Evolutionary conservation across 2,113 vertebrate species (phyloP).

Genomic region (Pseudorhombus dupliciocellatus): DNA sequence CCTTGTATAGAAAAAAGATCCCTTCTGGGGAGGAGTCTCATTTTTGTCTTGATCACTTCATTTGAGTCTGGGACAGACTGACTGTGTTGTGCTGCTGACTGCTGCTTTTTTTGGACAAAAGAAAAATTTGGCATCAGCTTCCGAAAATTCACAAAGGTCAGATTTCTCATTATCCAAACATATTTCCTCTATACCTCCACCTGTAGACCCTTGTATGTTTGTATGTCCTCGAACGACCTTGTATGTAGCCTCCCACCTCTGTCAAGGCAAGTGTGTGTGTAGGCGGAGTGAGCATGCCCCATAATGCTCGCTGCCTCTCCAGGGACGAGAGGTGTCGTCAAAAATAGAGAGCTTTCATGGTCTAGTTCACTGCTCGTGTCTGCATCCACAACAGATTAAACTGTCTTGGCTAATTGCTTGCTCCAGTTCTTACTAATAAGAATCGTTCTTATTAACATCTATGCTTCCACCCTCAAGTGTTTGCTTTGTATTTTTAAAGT

Average conservation of each 20-base stretch:
- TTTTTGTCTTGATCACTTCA: background rate
- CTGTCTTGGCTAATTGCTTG: constrained; percentile 67
- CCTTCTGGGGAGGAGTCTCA: background rate
- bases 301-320: constrained; percentile 56
- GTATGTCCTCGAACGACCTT: constrained; percentile 21
- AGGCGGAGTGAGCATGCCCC: constrained; percentile 41
- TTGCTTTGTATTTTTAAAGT: background rate
- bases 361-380: constrained; percentile 66
- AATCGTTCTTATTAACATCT: constrained; percentile 19
- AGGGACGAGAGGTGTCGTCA: constrained; percentile 60
- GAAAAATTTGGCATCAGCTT: background rate
- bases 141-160: background rate
- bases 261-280: constrained; percentile 25
- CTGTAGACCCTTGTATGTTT: constrained; percentile 2
- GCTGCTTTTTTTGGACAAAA: background rate
- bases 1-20: no score
- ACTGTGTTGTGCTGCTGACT: background rate
- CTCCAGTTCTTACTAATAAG: constrained; percentile 59
- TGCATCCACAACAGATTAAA: constrained; percentile 64
- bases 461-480: background rate
- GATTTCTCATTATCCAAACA: background rate
- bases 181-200: background rate
- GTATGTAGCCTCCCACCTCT: constrained; percentile 4
- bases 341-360: constrained; percentile 71
- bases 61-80: no score